Conservation (phyloP, 2,797 vertebrate genomes). For the Channallabes apus region DNA sequence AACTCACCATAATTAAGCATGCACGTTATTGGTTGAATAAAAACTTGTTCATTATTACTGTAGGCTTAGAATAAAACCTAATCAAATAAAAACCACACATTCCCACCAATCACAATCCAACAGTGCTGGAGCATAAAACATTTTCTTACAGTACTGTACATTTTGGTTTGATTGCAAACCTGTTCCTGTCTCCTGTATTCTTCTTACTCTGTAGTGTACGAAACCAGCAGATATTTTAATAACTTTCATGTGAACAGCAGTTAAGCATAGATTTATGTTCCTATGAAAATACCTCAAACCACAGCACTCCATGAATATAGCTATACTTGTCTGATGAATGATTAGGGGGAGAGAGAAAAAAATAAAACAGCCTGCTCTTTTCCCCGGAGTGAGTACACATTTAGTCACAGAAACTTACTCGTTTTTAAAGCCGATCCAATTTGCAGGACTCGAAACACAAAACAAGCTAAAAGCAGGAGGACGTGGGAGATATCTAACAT, state of each 20-base stretch:
- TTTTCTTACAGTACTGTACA: neutral
- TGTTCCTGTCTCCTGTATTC: conserved; percentile 38
- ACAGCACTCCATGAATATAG: conserved; percentile 28
- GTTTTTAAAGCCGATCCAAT: conserved; percentile 33
- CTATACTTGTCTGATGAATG: conserved; percentile 43
- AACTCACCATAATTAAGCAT: neutral
- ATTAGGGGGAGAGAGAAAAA: conserved; percentile 7
- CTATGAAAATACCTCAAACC: conserved; percentile 49
- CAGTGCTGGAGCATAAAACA: neutral
- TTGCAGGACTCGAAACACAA: conserved; percentile 12
- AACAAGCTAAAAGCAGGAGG: conserved; percentile 14
- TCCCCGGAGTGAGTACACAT: conserved; percentile 37
- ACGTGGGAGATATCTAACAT: neutral
- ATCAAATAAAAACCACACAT: neutral
- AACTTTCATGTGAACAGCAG: conserved; percentile 39
- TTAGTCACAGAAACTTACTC: conserved; percentile 39
- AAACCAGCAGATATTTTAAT: conserved; percentile 44
- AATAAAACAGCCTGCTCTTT: conserved; percentile 47
- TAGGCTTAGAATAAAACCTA: neutral
- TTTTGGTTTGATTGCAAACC: conserved; percentile 2
- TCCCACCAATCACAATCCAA: neutral
- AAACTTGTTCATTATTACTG: neutral
- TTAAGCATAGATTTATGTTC: conserved; percentile 47
- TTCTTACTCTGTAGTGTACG: conserved; percentile 13
- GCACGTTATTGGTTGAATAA: neutral